phyloP scores from a whole-genome alignment of 2,113 vertebrate genomes.

The Nyctibius bracteatus region DNA sequence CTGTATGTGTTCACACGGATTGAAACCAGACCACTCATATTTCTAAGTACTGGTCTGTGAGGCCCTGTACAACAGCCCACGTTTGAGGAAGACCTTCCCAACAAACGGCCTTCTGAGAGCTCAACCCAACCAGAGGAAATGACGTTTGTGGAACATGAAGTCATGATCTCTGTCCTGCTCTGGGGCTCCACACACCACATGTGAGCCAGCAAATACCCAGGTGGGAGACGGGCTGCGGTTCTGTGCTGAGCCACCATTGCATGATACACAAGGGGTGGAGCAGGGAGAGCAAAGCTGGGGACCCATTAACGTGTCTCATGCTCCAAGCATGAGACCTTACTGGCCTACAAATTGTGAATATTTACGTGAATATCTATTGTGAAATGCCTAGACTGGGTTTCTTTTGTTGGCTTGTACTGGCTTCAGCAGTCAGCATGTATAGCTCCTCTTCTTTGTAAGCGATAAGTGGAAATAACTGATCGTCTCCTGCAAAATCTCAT shows the following conservation, averaged over 20 bases:
- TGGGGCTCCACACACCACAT: fast-evolving
- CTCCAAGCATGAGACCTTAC: not conserved
- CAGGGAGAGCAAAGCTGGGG: not conserved
- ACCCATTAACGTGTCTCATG: not conserved
- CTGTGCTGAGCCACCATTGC: not conserved
- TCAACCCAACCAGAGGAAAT: not conserved
- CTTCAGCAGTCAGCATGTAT: not conserved
- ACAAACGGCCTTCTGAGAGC: not conserved
- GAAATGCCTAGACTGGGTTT: not conserved
- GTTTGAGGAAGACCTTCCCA: not conserved
- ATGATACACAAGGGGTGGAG: not conserved
- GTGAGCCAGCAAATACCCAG: not conserved
- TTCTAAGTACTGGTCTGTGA: not conserved
- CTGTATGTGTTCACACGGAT: not conserved
- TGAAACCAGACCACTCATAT: not conserved
- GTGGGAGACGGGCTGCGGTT: not conserved
- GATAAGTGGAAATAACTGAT: not conserved
- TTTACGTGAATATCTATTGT: not conserved
- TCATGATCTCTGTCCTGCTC: not conserved
- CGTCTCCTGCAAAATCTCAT: not conserved
- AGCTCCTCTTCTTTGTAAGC: not conserved
- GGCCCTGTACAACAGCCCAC: not conserved
- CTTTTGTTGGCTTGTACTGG: not conserved
- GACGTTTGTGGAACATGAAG: not conserved
- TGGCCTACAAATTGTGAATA: not conserved